These are phyloP conservation scores for Xiphorhynchus elegans DNA, from an alignment of 2,113 vertebrate species.

Conservation along the genomic window DNA sequence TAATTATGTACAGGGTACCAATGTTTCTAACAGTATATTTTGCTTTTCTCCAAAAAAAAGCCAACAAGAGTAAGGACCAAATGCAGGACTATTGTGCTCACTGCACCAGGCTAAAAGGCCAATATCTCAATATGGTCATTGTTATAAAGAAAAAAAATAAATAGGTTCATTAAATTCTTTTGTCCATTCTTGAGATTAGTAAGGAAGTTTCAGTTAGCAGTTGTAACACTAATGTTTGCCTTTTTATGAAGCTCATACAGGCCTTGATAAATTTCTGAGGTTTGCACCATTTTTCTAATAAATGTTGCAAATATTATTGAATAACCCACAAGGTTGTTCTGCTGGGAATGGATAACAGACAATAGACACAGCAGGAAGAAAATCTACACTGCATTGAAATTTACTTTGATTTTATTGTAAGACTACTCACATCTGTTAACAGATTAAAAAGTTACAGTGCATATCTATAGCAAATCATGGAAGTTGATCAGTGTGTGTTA, in stretches of 20 bases:
- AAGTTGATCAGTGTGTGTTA: background rate
- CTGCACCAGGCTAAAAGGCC: background rate
- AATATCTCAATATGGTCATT: background rate
- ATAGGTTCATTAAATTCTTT: background rate
- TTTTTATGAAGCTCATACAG: conserved; percentile 2
- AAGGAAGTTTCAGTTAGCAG: conserved; percentile 2
- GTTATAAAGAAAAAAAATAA: background rate
- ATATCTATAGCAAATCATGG: background rate
- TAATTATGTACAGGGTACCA: background rate
- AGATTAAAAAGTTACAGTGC: background rate
- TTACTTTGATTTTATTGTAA: conserved; percentile 34
- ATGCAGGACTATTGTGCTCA: background rate
- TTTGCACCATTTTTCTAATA: conserved; percentile 27
- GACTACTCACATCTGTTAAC: background rate
- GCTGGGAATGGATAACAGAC: background rate
- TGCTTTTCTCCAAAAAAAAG: background rate
- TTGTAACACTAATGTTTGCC: background rate
- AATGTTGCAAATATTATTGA: background rate
- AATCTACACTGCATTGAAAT: background rate
- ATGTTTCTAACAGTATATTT: background rate
- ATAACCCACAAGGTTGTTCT: conserved; percentile 4
- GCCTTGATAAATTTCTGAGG: background rate
- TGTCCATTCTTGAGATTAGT: conserved; percentile 2
- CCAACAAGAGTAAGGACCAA: background rate
- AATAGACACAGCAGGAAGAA: background rate